Evolutionary conservation across 1,140 invertebrate genomes (phyloP), one percentile per base, ranked within the genome.

Genomic region (Delia radicum): DNA sequence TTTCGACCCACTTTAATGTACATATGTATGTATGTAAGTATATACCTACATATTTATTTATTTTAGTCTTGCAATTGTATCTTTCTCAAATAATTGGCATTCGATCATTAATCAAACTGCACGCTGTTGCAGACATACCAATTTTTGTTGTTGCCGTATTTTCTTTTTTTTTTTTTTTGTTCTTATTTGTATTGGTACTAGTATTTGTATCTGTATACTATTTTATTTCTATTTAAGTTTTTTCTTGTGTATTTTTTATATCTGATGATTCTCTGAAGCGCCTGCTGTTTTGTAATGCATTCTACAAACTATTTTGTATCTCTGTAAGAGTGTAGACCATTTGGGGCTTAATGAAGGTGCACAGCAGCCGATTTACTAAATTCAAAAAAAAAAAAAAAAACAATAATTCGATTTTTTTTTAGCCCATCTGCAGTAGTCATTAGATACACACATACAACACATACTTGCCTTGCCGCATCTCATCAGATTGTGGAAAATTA

Each of bases 51-150:
- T 55, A n/a, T n/a, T n/a, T n/a, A 55, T 21, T 18, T 21, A 55
- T 55, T 55, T 55, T 21, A 55, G 48, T 69, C 65, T 33, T 69
- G 65, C 65, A 69, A 69, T 69, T 69, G 65, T 69, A 37, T 69
- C 29, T 29, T 69, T 83, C 78, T 81, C 80, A 78, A 77, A 80
- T 83, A 84, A 84, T 84, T 84, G 82, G 84, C 82, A 81, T 76
- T 80, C 76, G 80, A 84, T 82, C 82, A 84, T 84, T 84, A 84
- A 84, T 84, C 82, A 84, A 84, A 80, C 73, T 81, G 81, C 82
- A 84, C 78, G 83, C 80, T 69, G 65, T 69, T 69, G 29, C 29
- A 81, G 80, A 79, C 81, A 78, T 79, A 80, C 79, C 82, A 37
- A 69, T 69, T 69, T 33, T 69, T 69, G 65, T 31, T 33, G 79